Evolutionary conservation across 92 coral and sea anemone species (phyloP), one percentile per base, ranked within the genome.

Genomic region (Palythoa grandiflora): DNA sequence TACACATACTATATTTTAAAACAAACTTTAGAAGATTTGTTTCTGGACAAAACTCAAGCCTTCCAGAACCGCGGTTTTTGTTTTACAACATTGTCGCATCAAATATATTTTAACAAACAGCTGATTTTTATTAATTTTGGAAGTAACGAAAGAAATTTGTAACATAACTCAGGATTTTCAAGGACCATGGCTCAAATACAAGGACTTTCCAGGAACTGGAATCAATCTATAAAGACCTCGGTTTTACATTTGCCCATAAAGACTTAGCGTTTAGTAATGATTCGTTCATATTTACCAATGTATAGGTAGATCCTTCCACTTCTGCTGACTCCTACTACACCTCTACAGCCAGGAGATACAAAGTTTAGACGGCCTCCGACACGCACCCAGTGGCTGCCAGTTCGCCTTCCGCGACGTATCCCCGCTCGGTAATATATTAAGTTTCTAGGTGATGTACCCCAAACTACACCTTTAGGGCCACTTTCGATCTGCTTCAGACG

Each of bases 311-410:
- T 66, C 13, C 20, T 71, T 68, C 86, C 86, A 21, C 48, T 66
- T 50, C 38, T 65, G 86, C 38, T 48, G 17, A 66, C 75, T 65
- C 86, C 86, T 20, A 44, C 28, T 12, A 81, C 86, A 47, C 86
- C 86, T 1, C 48, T 81, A 44, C 86, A 81, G 10, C 86, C 86
- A 40, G 75, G 75, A 8, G 86, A 81, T 36, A 81, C 86, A 20
- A 7, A 47, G 61, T 48, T 81, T 14, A 81, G 86, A 21, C 86
- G 86, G 35, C 86, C 86, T 17, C 86, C 75, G 21, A 81, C 6
- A 12, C 75, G 86, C n/a, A 81, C 86, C 86, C 86, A 81, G 16
- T 66, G 13, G 19, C 86, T 81, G 14, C 86, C 86, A 19, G 86
- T 81, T 28, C 75, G 86, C 71, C 86, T 81, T 66, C 75, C 20